Percentiles rank a stretch among this genome's conserved stretches.
Conservation (phyloP, 1,140 invertebrate species). For the Limonius californicus region DNA sequence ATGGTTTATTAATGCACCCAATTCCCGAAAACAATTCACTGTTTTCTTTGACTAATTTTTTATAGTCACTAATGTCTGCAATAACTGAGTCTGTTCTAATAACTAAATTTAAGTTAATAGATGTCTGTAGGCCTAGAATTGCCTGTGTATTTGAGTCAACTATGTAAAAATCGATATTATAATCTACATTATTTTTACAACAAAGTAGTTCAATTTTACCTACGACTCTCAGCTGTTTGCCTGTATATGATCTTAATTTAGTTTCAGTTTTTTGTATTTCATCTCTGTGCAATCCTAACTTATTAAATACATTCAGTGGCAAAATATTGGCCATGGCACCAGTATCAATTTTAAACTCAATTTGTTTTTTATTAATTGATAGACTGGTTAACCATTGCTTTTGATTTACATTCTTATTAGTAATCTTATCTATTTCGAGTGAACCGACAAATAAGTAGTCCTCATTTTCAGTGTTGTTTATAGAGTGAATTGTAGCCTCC, state of each 20-base stretch:
- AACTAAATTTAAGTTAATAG: too few species aligned
- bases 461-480: background rate
- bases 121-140: too few species aligned
- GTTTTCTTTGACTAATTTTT: background rate
- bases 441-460: background rate
- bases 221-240: background rate
- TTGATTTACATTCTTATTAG: background rate
- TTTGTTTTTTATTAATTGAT: background rate
- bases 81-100: too few species aligned
- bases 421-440: background rate
- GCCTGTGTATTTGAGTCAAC: too few species aligned
- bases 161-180: too few species aligned
- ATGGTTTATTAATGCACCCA: background rate
- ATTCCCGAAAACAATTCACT: background rate
- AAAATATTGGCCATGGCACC: background rate
- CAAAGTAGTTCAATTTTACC: background rate
- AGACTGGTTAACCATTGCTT: background rate
- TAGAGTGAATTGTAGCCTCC: background rate
- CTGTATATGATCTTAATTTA: background rate
- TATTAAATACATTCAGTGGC: background rate
- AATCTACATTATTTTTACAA: background rate
- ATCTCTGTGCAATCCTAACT: background rate
- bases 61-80: background rate
- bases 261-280: background rate
- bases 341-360: background rate